These are phyloP conservation scores for Bombus superbus DNA, from an alignment of 1,140 invertebrate genomes.

Conservation along the genomic window DNA sequence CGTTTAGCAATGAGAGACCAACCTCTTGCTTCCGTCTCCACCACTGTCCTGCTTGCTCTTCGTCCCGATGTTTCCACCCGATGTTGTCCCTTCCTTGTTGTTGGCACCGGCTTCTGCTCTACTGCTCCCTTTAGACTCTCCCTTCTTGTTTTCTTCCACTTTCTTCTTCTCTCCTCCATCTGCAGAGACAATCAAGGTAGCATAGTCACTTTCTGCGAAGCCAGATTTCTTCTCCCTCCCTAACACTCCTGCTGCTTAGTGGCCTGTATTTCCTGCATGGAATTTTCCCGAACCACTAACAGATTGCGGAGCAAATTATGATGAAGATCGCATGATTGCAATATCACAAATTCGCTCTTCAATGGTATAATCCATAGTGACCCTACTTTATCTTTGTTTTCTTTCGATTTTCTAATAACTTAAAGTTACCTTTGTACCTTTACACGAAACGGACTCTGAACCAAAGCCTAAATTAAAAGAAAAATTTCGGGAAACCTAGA, in stretches of 20 bases:
- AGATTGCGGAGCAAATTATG: slow-evolving; percentile 61
- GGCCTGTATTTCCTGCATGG: slow-evolving; percentile 62
- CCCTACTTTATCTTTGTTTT: slow-evolving; percentile 48
- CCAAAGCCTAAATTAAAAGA: slow-evolving; percentile 31
- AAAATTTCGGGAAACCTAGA: slow-evolving; percentile 50
- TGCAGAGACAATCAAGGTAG: slow-evolving; percentile 84
- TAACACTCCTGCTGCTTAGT: slow-evolving; percentile 63
- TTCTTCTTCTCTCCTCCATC: slow-evolving; percentile 82
- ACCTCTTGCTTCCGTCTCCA: slow-evolving; percentile 82
- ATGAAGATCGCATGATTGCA: slow-evolving; percentile 48
- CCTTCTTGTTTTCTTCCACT: slow-evolving; percentile 81
- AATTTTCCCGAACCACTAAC: slow-evolving; percentile 64
- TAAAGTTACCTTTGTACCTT: slow-evolving; percentile 47
- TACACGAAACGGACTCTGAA: slow-evolving; percentile 2
- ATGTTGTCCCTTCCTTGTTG: slow-evolving; percentile 79
- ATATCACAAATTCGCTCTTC: slow-evolving; percentile 56
- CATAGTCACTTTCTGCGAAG: slow-evolving; percentile 78
- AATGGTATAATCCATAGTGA: slow-evolving; percentile 51
- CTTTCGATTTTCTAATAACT: slow-evolving; percentile 7
- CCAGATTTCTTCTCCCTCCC: slow-evolving; percentile 71
- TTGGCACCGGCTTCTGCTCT: slow-evolving; percentile 76
- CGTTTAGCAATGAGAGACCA: slow-evolving; percentile 82
- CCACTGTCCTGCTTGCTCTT: slow-evolving; percentile 82
- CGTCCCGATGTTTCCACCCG: slow-evolving; percentile 75
- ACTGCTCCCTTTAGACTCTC: slow-evolving; percentile 79